Conservation (phyloP, 53 echinoderm and acorn worm genomes). For the Crossaster papposus region DNA sequence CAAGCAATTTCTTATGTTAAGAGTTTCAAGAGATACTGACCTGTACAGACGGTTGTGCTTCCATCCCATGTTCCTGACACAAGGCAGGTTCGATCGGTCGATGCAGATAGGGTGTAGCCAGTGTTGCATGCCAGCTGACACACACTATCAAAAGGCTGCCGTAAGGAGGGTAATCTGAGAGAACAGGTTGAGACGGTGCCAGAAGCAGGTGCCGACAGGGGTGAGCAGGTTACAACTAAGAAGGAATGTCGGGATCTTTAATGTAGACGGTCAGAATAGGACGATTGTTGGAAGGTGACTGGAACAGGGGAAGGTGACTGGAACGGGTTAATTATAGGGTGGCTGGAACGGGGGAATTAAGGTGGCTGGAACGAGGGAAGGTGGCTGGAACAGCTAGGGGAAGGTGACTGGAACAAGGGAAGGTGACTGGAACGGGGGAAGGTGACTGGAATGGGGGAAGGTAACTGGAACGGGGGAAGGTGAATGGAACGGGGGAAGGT, state of each 20-base stretch:
- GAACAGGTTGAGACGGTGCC: slow-evolving; percentile 51
- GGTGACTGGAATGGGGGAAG: too few relatives aligned
- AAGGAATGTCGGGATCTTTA: neutral
- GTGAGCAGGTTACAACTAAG: slow-evolving; percentile 69
- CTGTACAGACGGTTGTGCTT: slow-evolving; percentile 57
- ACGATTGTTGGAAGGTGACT: neutral
- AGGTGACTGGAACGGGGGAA: too few relatives aligned
- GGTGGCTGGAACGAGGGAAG: neutral
- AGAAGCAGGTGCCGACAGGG: slow-evolving; percentile 45
- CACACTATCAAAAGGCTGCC: slow-evolving; percentile 61
- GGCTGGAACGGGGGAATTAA: neutral
- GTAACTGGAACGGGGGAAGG: too few relatives aligned
- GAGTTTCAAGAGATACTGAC: slow-evolving; percentile 14
- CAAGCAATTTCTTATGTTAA: neutral
- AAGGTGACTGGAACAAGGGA: too few relatives aligned
- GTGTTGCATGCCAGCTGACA: slow-evolving; percentile 54
- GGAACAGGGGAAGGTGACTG: neutral
- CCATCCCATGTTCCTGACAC: slow-evolving; percentile 72
- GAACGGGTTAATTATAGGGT: neutral
- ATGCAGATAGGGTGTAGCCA: slow-evolving; percentile 72
- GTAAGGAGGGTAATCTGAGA: neutral
- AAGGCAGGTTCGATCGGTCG: slow-evolving; percentile 68
- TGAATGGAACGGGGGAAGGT: too few relatives aligned
- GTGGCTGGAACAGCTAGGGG: neutral
- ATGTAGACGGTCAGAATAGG: too few relatives aligned